A percentile compares a stretch with the other conserved stretches of the same genome.
Evolutionary conservation across 2,888 invertebrate species (phyloP).

Genomic region (Neuroscelio doddi): DNA sequence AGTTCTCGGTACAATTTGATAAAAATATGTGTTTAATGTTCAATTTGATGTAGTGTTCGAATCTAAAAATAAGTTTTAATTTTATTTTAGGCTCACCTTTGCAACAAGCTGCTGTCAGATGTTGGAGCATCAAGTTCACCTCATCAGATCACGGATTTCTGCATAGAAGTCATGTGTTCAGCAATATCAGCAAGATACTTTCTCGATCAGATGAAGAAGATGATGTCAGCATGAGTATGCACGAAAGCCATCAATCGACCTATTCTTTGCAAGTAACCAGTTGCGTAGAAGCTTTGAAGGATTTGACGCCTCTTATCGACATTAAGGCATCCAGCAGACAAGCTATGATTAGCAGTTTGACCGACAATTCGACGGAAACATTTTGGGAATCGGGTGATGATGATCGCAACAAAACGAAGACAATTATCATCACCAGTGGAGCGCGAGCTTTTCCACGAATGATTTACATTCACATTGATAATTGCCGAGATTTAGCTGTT

Average conservation of each 20-base stretch:
- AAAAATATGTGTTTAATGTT: background rate
- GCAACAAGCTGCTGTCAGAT: slow-evolving; percentile 92
- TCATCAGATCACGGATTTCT: slow-evolving; percentile 93
- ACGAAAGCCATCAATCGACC: slow-evolving; percentile 75
- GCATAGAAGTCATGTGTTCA: slow-evolving; percentile 93
- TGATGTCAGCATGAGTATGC: slow-evolving; percentile 75
- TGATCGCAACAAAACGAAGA: slow-evolving; percentile 93
- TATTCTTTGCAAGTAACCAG: slow-evolving; percentile 71
- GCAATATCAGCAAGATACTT: slow-evolving; percentile 95
- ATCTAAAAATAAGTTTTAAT: background rate
- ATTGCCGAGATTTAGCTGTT: slow-evolving; percentile 92
- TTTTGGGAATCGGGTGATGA: slow-evolving; percentile 99
- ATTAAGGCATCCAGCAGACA: slow-evolving; percentile 93
- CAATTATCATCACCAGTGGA: slow-evolving; percentile 75
- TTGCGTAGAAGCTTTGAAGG: slow-evolving; percentile 79
- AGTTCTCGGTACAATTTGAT: too few relatives aligned
- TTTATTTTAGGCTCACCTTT: slow-evolving; percentile 77
- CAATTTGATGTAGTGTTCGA: background rate
- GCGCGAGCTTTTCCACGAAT: slow-evolving; percentile 80
- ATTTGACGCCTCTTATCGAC: slow-evolving; percentile 84
- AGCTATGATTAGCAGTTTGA: slow-evolving; percentile 93
- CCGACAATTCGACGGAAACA: slow-evolving; percentile 96
- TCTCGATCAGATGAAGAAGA: slow-evolving; percentile 92
- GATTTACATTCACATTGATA: slow-evolving; percentile 93
- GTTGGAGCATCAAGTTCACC: slow-evolving; percentile 93